Percentiles rank a stretch among this genome's conserved stretches.
Evolutionary conservation across 2,113 vertebrate genomes (phyloP).

Genomic region (Pristiophorus japonicus): DNA sequence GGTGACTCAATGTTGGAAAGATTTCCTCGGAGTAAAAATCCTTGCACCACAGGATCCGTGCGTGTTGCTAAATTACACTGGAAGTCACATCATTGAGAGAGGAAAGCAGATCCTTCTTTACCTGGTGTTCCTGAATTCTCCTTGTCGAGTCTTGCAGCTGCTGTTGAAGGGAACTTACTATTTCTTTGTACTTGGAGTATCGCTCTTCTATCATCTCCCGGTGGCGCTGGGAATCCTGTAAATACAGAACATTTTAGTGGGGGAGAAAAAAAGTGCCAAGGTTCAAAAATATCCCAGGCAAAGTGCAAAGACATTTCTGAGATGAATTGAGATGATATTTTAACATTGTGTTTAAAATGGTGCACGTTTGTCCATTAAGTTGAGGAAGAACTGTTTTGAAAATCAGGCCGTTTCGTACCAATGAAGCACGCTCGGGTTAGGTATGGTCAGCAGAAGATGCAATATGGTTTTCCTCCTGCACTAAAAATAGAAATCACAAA

Average conservation of each 20-base stretch:
- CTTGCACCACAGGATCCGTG: background rate
- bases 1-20: background rate
- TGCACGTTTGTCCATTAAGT: background rate
- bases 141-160: slow-evolving; percentile 70
- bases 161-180: slow-evolving; percentile 67
- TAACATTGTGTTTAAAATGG: background rate
- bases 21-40: background rate
- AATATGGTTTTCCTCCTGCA: too few species aligned
- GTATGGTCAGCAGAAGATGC: background rate
- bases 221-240: slow-evolving; percentile 65
- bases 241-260: slow-evolving; percentile 40
- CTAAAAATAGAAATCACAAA: background rate
- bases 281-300: background rate
- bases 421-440: background rate
- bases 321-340: background rate
- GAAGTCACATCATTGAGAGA: background rate
- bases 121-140: slow-evolving; percentile 63
- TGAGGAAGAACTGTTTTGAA: background rate
- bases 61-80: background rate
- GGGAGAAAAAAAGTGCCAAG: background rate
- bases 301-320: background rate
- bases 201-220: slow-evolving; percentile 65
- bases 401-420: background rate
- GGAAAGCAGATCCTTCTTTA: slow-evolving; percentile 45
- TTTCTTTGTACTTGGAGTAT: slow-evolving; percentile 67